These are phyloP conservation scores for Neodiprion pinetum DNA, from an alignment of 1,140 invertebrate genomes.

Conservation along the genomic window DNA sequence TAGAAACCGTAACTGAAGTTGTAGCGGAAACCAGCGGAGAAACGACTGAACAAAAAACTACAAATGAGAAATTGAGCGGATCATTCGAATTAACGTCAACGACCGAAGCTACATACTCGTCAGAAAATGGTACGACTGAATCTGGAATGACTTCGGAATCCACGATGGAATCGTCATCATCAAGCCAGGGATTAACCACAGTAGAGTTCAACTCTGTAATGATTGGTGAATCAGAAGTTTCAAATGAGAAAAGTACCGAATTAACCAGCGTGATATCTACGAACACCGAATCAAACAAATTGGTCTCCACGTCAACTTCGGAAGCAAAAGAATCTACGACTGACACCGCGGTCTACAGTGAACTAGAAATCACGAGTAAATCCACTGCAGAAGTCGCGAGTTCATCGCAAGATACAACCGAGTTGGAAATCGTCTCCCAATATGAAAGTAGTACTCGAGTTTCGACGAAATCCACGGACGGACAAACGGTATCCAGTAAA, in stretches of 20 bases:
- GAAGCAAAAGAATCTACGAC: no score
- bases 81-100: not conserved
- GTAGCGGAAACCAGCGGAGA: not conserved
- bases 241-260: not conserved
- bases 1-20: not conserved
- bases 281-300: not conserved
- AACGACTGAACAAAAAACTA: slow-evolving; percentile 10
- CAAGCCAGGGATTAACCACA: not conserved
- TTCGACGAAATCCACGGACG: no score
- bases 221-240: not conserved
- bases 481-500: no score
- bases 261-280: not conserved
- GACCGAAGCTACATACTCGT: not conserved
- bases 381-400: no score
- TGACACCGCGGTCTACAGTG: no score
- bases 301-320: not conserved
- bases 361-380: no score
- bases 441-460: no score
- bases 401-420: no score
- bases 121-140: not conserved
- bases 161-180: no score
- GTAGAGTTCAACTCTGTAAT: not conserved
- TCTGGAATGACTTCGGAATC: not conserved
- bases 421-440: no score
- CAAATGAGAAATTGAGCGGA: not conserved